These are phyloP conservation scores for Nipponacmea schrenckii DNA, from an alignment of 2,888 invertebrate genomes.

Conservation along the genomic window DNA sequence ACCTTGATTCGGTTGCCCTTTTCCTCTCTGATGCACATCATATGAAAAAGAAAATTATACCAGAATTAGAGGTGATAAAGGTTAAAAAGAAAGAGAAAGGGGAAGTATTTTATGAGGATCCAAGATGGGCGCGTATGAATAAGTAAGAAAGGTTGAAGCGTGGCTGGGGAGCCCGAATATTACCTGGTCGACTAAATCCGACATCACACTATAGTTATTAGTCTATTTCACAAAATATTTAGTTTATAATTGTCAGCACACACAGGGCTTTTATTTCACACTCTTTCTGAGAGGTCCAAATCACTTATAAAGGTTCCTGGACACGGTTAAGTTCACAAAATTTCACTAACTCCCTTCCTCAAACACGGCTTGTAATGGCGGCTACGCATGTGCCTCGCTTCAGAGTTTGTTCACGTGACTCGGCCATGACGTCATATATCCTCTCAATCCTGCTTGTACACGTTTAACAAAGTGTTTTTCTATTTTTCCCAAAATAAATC, in stretches of 20 bases:
- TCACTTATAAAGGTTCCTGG: conserved; percentile 22
- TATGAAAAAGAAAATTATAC: conserved; percentile 47
- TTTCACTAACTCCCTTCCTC: conserved; percentile 38
- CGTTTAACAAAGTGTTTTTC: neutral
- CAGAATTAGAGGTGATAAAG: neutral
- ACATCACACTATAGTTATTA: conserved; percentile 58
- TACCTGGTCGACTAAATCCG: conserved; percentile 66
- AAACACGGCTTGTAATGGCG: conserved; percentile 61
- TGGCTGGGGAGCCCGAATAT: conserved; percentile 22
- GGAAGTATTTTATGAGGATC: conserved; percentile 15
- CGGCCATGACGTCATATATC: conserved; percentile 39
- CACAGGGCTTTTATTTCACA: conserved; percentile 21
- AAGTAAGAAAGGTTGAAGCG: conserved; percentile 17
- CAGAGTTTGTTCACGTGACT: conserved; percentile 59
- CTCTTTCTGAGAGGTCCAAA: conserved; percentile 14
- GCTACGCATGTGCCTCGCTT: conserved; percentile 64
- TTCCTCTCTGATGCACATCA: conserved; percentile 51
- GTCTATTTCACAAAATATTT: conserved; percentile 34
- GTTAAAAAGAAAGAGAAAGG: conserved; percentile 1
- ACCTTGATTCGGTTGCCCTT: conserved; percentile 65
- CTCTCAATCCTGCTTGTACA: neutral
- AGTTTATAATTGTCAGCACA: conserved; percentile 37
- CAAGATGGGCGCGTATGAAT: conserved; percentile 11
- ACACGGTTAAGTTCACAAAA: conserved; percentile 31
- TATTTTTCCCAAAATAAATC: too few relatives aligned